Base-by-base conservation (phyloP, 2,113 vertebrate species). In the Sciurus niger region DNA sequence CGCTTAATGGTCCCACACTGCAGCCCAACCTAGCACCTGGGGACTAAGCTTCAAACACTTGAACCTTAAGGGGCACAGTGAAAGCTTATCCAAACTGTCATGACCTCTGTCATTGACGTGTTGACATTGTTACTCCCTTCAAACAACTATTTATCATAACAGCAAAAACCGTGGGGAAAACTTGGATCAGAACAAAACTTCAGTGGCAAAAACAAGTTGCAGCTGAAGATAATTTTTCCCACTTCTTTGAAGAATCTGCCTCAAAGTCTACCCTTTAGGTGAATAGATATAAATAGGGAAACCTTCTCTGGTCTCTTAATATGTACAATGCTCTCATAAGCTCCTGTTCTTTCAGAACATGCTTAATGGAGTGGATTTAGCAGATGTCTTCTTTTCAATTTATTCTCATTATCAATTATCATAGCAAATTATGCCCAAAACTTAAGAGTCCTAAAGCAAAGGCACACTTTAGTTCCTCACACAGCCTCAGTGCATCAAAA, bases 251-350 rank as follows among this genome's bases (percentile, higher is more conserved):
- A 34, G 25, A 9, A 1, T 63, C 55, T 79, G 16, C 8, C 32
- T 87, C 92, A 78, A 68, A 90, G 43, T 84, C 68, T 76, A 48
- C 32, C 55, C 48, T 74, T 90, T 65, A 46, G 82, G 67, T 92
- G 30, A 84, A 7, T 51, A 40, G 51, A 8, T 53, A 16, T 12
- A 14, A 43, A 43, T 25, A 37, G 2, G 60, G n/a, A 76, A 77
- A 88, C 6, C 37, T 55, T 70, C 51, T 74, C 32, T 84, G 22
- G 40, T 25, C 28, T 85, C 63, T 51, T 76, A 20, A 40, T 63
- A 72, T 87, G 28, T 58, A 46, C 8, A 68, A 14, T 40, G 8
- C 92, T 89, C 40, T 89, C 58, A 37, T 72, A 86, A 84, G 14
- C 12, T 55, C 17, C 63, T 37, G 24, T 25, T 78, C 7, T 8